Evolutionary conservation across 2,113 vertebrate genomes (phyloP).

Genomic region (Oryctolagus cuniculus): DNA sequence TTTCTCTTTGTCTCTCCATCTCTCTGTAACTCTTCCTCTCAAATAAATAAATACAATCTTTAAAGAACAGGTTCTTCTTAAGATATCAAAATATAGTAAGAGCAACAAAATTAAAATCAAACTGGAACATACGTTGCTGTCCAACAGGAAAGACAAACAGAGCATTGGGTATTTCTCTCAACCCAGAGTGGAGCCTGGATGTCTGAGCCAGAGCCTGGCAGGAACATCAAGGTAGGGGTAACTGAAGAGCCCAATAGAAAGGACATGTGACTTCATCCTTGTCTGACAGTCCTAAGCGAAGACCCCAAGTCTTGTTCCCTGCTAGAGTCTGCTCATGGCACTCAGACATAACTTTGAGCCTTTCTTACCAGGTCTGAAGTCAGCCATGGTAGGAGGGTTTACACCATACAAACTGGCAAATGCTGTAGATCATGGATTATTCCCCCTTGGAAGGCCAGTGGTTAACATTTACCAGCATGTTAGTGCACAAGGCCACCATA

Average conservation of each 20-base stretch:
- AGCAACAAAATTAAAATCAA: slow-evolving; percentile 36
- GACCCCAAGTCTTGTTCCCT: neutral
- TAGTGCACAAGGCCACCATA: neutral
- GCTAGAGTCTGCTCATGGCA: neutral
- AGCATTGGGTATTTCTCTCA: neutral
- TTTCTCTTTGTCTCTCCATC: too few relatives aligned
- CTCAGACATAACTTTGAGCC: neutral
- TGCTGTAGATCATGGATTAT: neutral
- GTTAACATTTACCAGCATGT: neutral
- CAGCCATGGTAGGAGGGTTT: neutral
- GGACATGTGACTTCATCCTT: neutral
- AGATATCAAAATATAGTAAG: slow-evolving; percentile 15
- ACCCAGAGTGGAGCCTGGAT: neutral
- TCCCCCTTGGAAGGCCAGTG: neutral
- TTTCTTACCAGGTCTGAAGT: slow-evolving; percentile 4
- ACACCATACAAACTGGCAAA: neutral
- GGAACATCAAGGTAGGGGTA: neutral
- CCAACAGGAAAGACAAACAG: neutral
- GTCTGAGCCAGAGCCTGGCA: neutral
- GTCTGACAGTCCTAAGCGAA: neutral
- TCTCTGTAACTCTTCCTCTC: too few relatives aligned
- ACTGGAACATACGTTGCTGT: neutral
- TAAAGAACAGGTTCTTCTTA: neutral
- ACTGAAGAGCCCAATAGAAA: neutral
- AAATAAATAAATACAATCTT: too few relatives aligned